These are phyloP conservation scores for Falco berigora DNA, from an alignment of 2,797 vertebrate genomes.

Conservation along the genomic window DNA sequence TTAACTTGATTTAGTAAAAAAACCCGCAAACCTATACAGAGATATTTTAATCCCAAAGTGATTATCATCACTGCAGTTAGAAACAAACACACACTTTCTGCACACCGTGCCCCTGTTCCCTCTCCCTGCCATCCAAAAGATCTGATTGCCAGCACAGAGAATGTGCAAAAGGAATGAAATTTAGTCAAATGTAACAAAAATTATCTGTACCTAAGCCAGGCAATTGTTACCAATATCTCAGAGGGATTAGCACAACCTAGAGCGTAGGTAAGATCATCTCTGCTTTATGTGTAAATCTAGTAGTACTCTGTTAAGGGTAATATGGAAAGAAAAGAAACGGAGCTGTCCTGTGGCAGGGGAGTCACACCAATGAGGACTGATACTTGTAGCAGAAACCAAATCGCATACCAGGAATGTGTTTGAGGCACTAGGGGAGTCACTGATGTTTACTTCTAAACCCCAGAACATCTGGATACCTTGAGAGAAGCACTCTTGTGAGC, in stretches of 20 bases:
- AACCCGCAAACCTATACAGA: fast-evolving
- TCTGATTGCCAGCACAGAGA: not conserved
- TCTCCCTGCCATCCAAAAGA: too few species aligned
- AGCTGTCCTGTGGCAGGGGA: not conserved
- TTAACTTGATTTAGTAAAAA: not conserved
- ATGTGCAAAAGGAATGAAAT: not conserved
- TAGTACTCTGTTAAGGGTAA: not conserved
- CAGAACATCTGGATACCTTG: not conserved
- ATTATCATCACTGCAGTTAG: not conserved
- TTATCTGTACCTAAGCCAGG: not conserved
- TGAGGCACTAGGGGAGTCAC: not conserved
- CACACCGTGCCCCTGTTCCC: too few species aligned
- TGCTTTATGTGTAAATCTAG: not conserved
- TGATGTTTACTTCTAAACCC: not conserved
- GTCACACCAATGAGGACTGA: not conserved
- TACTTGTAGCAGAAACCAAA: not conserved
- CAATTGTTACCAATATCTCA: not conserved
- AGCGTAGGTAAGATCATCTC: not conserved
- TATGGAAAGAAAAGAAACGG: not conserved
- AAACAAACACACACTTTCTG: not conserved
- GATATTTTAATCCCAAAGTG: not conserved
- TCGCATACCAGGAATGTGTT: not conserved
- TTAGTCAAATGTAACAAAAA: not conserved
- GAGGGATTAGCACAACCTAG: not conserved
- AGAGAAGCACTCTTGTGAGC: not conserved